Evolutionary conservation across 2,113 vertebrate genomes (phyloP), one percentile per base, ranked within the genome.

Genomic region (Lynx canadensis): DNA sequence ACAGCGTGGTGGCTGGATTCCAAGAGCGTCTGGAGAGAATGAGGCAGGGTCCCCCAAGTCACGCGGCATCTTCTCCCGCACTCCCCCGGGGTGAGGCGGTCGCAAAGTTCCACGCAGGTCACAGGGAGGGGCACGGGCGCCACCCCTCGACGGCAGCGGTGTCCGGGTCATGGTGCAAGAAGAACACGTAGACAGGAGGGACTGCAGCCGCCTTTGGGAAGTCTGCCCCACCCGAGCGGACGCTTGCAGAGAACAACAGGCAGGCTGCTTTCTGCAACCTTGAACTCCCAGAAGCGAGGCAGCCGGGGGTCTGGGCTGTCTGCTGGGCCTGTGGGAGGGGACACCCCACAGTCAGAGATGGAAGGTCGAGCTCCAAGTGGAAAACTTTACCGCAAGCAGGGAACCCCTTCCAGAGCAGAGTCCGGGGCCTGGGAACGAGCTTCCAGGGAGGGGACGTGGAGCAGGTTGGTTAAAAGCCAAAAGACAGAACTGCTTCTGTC

Each of bases 341-440:
- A 14, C 4, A 0, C 0, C 19, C 52, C 29, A 2, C 1, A n/a
- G 31, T 7, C 7, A 25, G 29, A 55, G 55, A 7, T 1, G 14
- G 29, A 11, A 63, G 41, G 16, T 0, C 7, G 41, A 45, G 21
- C 12, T 6, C 33, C 0, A 4, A 27, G 38, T 7, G 21, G 41
- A n/a, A 55, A 13, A 14, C 14, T 68, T 65, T 48, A 8, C 5
- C 3, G 66, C 16, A 21, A 41, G 7, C n/a, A 13, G n/a, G 16
- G 15, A 60, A 63, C 33, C 10, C 65, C 7, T 19, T 12, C 38
- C 52, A 4, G 82, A 33, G 33, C 65, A 15, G 15, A 21, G 16
- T 12, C 8, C 27, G 11, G 36, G 50, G 65, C 31, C 33, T 50
- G 21, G 60, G 84, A 45, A 21, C 13, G 31, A 33, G 63, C 31